Percentiles rank a stretch among this genome's conserved stretches.
phyloP scores from a whole-genome alignment of 2,113 vertebrate genomes.

The Hassar affinis region DNA sequence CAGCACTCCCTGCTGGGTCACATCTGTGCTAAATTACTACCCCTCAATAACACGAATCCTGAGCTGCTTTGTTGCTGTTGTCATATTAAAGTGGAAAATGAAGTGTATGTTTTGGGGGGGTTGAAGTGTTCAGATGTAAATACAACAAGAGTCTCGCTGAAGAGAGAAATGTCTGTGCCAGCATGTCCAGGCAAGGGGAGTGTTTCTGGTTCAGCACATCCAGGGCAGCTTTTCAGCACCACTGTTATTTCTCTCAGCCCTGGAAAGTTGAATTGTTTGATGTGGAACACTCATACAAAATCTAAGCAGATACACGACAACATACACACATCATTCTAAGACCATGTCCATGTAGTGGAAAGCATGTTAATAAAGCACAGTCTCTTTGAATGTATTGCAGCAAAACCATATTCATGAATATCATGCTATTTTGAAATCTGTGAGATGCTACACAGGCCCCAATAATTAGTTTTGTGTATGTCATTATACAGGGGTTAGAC shows the following conservation, averaged over 20 bases:
- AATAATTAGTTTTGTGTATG: not conserved
- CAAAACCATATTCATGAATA: not conserved
- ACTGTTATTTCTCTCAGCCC: not conserved
- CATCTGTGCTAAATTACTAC: conserved; percentile 26
- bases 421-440: not conserved
- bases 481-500: no score
- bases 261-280: conserved; percentile 10
- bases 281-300: not conserved
- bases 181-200: not conserved
- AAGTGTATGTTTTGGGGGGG: not conserved
- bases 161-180: not conserved
- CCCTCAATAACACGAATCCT: not conserved
- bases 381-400: not conserved
- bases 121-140: not conserved
- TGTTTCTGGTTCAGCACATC: conserved; percentile 25
- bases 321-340: not conserved
- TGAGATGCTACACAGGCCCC: not conserved
- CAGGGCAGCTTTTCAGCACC: not conserved
- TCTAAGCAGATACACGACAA: not conserved
- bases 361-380: not conserved
- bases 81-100: conserved; percentile 4
- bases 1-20: conserved; percentile 20
- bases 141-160: not conserved
- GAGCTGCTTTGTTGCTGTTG: conserved; percentile 10
- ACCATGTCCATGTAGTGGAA: not conserved